Evolutionary conservation across 2,888 invertebrate genomes (phyloP).

Genomic region (Tinea trinotella): DNA sequence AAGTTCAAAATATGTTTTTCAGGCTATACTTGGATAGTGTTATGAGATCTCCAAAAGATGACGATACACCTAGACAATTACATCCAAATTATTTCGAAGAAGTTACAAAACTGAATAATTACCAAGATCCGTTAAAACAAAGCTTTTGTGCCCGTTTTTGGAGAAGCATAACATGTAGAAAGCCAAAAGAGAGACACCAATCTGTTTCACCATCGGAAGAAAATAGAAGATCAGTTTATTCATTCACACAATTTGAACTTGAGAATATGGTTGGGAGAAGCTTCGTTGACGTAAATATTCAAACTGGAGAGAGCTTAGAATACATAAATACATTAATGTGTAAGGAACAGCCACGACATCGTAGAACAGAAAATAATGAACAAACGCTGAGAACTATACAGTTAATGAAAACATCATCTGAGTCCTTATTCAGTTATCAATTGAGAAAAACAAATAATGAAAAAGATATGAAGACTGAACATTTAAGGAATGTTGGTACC

Average conservation of each 20-base stretch:
- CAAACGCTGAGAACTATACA: not conserved
- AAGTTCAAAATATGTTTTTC: constrained; percentile 22
- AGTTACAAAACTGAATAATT: constrained; percentile 19
- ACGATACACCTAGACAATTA: constrained; percentile 27
- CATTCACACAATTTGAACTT: constrained; percentile 45
- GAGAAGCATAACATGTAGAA: not conserved
- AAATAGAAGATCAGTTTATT: constrained; percentile 28
- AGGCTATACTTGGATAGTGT: constrained; percentile 49
- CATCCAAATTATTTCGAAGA: constrained; percentile 29
- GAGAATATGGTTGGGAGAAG: constrained; percentile 29
- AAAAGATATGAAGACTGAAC: constrained; percentile 35
- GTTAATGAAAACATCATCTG: not conserved
- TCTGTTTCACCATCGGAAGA: too few species aligned
- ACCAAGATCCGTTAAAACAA: not conserved
- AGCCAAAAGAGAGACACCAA: not conserved
- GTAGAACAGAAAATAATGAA: not conserved
- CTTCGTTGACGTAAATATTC: constrained; percentile 34
- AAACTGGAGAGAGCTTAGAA: constrained; percentile 50
- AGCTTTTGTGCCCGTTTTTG: not conserved
- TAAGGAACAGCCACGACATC: not conserved
- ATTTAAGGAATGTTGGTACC: constrained; percentile 19
- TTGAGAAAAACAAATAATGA: constrained; percentile 32
- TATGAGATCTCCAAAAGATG: constrained; percentile 53
- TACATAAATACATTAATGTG: constrained; percentile 19
- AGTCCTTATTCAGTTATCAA: not conserved